These are phyloP conservation scores for Pteronotus mesoamericanus DNA, from an alignment of 2,797 vertebrate species.

Conservation along the genomic window DNA sequence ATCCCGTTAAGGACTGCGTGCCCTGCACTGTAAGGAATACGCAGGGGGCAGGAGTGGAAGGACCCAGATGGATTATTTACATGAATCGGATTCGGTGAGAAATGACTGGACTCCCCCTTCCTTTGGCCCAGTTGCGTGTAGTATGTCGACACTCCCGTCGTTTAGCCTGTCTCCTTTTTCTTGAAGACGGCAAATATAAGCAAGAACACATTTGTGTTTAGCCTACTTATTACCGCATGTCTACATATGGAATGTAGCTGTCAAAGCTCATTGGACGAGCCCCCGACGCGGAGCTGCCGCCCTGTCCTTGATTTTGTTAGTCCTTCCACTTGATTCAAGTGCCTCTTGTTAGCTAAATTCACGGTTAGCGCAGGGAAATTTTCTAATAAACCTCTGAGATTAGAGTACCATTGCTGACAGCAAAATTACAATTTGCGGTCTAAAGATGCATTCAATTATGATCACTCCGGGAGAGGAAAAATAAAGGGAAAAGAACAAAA, in stretches of 20 bases:
- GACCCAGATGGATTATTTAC: neutral
- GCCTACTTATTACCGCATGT: neutral
- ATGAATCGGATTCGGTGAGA: constrained; percentile 32
- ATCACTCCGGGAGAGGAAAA: constrained; percentile 72
- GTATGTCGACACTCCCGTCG: neutral
- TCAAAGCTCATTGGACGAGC: too few relatives aligned
- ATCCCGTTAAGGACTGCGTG: neutral
- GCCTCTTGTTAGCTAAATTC: constrained; percentile 68
- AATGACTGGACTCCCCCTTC: neutral
- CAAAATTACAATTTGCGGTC: constrained; percentile 78
- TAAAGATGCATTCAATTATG: constrained; percentile 74
- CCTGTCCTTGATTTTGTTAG: constrained; percentile 6
- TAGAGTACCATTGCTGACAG: constrained; percentile 75
- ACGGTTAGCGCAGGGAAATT: constrained; percentile 64
- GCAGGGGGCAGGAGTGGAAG: neutral
- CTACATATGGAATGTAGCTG: neutral
- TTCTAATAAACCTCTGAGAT: constrained; percentile 77
- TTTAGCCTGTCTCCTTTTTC: neutral
- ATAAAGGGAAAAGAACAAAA: neutral
- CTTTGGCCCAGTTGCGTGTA: neutral
- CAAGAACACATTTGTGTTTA: neutral
- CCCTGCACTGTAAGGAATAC: neutral
- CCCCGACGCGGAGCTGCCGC: neutral
- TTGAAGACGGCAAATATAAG: neutral
- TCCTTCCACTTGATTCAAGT: constrained; percentile 55